Percentiles rank a stretch among this genome's conserved stretches.
These are phyloP conservation scores for Lamellibrachia luymesi DNA, from an alignment of 1,140 invertebrate species.

Conservation along the genomic window DNA sequence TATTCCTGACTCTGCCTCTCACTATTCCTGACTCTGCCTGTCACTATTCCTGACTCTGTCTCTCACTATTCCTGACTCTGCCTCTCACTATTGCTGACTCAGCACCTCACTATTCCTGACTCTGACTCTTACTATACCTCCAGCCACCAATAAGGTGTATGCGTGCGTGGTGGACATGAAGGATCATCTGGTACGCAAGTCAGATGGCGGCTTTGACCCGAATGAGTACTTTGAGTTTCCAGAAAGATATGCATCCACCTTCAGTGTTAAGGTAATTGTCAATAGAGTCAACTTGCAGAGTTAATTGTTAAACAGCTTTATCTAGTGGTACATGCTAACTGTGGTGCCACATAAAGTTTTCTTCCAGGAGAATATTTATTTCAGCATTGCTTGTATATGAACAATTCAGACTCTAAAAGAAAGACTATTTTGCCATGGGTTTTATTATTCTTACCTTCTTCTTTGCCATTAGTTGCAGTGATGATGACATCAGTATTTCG, in stretches of 20 bases:
- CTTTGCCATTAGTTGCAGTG: no score
- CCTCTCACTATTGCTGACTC: no score
- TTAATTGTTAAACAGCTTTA: not conserved
- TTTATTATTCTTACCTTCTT: no score
- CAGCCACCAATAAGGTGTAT: conserved; percentile 89
- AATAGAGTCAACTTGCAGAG: not conserved
- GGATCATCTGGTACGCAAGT: conserved; percentile 89
- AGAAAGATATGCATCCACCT: conserved; percentile 91
- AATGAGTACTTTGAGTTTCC: conserved; percentile 91
- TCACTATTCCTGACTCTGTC: not conserved
- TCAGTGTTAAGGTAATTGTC: conserved; percentile 78
- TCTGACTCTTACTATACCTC: not conserved
- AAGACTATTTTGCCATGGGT: no score
- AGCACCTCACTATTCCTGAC: not conserved
- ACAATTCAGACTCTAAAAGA: no score
- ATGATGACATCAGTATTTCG: no score
- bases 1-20: not conserved
- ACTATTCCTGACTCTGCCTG: not conserved
- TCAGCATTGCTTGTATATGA: not conserved
- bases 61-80: not conserved
- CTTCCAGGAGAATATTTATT: not conserved
- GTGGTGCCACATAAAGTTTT: no score
- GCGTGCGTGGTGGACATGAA: conserved; percentile 87
- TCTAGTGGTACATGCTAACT: not conserved
- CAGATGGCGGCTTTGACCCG: conserved; percentile 81